A percentile compares a stretch with the other conserved stretches of the same genome.
Conservation (phyloP, 2,888 invertebrate species). For the Leptarthrus brevirostris region DNA sequence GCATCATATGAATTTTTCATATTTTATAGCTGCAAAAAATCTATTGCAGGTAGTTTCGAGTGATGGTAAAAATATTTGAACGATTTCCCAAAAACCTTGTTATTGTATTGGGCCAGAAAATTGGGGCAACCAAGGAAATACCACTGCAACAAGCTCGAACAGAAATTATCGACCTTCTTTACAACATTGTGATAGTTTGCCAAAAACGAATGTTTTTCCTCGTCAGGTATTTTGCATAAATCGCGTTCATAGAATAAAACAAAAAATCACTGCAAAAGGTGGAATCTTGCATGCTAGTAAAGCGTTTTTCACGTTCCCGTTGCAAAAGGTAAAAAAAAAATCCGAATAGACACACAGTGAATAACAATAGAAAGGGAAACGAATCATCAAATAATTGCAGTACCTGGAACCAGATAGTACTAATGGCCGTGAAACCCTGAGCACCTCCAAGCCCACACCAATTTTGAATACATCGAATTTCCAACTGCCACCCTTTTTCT, state of each 20-base stretch:
- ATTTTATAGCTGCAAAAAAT: too few species aligned
- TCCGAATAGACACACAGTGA: background rate
- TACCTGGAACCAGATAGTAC: background rate
- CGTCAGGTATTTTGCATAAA: background rate
- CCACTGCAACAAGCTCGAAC: background rate
- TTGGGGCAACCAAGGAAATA: too few species aligned
- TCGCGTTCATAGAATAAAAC: background rate
- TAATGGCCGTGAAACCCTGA: constrained; percentile 9
- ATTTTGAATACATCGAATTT: constrained; percentile 1
- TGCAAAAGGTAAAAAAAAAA: background rate
- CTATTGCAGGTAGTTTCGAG: too few species aligned
- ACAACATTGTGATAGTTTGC: background rate
- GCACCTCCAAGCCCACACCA: background rate
- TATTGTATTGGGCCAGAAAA: too few species aligned
- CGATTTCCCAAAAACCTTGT: too few species aligned
- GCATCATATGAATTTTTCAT: too few species aligned
- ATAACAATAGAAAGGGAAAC: background rate
- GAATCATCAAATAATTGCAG: background rate
- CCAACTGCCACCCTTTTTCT: background rate
- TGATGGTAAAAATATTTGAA: too few species aligned
- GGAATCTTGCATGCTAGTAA: background rate
- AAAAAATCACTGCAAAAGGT: background rate
- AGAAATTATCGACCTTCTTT: background rate
- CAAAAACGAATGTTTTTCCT: background rate
- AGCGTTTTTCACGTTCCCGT: background rate